These are phyloP conservation scores for Helicorthomorpha holstii DNA, from an alignment of 1,140 invertebrate genomes.

Conservation along the genomic window DNA sequence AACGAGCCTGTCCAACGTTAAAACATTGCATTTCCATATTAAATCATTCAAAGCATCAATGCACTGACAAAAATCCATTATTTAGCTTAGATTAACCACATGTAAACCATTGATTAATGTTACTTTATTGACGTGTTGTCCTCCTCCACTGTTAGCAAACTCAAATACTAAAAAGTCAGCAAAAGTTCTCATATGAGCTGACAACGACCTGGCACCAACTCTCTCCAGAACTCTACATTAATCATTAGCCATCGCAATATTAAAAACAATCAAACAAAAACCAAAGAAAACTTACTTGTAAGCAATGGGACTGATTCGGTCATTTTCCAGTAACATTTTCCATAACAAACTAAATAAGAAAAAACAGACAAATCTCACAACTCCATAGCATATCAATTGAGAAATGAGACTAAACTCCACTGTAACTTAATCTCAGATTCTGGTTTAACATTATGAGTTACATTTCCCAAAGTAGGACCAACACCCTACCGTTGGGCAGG, in stretches of 20 bases:
- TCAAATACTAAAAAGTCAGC: constrained; percentile 88
- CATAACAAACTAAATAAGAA: constrained; percentile 54
- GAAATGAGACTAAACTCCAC: too few relatives aligned
- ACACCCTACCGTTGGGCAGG: too few relatives aligned
- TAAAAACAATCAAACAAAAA: background rate
- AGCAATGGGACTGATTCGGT: constrained; percentile 76
- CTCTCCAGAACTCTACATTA: constrained; percentile 67
- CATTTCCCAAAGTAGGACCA: too few relatives aligned
- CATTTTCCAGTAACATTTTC: constrained; percentile 90
- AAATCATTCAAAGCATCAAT: constrained; percentile 90
- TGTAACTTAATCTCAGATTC: too few relatives aligned
- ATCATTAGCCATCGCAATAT: background rate
- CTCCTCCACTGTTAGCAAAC: constrained; percentile 65
- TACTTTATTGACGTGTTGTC: constrained; percentile 62
- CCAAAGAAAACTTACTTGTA: constrained; percentile 55
- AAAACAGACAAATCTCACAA: too few relatives aligned
- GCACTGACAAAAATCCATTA: constrained; percentile 35
- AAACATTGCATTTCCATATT: constrained; percentile 94
- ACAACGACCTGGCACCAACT: constrained; percentile 75
- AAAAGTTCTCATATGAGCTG: constrained; percentile 78
- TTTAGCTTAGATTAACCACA: too few relatives aligned
- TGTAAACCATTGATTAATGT: too few relatives aligned
- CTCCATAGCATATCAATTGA: too few relatives aligned
- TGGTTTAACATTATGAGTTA: too few relatives aligned
- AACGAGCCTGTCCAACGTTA: constrained; percentile 81